A percentile compares a stretch with the other conserved stretches of the same genome.
These are phyloP conservation scores for Drosophila tropicalis DNA, from an alignment of 1,140 invertebrate genomes.

Conservation along the genomic window DNA sequence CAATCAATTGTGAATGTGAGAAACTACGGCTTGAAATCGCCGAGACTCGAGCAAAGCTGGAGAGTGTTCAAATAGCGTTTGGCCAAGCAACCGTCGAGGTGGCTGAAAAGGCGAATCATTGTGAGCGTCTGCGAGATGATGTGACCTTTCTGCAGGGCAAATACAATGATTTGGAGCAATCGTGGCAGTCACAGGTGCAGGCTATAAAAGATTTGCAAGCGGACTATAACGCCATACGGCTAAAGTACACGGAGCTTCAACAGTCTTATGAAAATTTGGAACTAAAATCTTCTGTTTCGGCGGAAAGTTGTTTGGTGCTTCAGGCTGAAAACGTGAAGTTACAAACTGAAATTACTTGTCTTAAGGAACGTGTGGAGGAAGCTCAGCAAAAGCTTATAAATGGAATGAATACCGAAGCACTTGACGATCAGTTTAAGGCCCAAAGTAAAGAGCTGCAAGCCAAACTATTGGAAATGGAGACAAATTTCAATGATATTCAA, in stretches of 20 bases:
- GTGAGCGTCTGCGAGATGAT: constrained; percentile 41
- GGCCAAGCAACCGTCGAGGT: constrained; percentile 39
- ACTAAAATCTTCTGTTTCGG: constrained; percentile 3
- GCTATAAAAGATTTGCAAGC: constrained; percentile 38
- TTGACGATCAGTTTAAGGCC: constrained; percentile 19
- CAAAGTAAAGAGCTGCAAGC: constrained; percentile 28
- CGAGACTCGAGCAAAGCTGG: constrained; percentile 35
- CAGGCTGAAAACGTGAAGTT: constrained; percentile 40
- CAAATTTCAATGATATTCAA: constrained; percentile 26
- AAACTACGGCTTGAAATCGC: constrained; percentile 47
- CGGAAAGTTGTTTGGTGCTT: constrained; percentile 33
- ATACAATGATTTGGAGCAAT: constrained; percentile 43
- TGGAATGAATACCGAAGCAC: not conserved
- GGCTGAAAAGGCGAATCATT: constrained; percentile 31
- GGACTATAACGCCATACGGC: constrained; percentile 48
- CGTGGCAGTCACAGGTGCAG: constrained; percentile 30
- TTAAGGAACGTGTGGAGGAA: constrained; percentile 56
- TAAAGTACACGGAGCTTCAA: constrained; percentile 56
- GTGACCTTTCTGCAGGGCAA: constrained; percentile 40
- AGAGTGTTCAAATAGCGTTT: constrained; percentile 42
- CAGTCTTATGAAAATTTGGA: constrained; percentile 44
- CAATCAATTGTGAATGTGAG: constrained; percentile 50
- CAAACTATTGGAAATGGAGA: constrained; percentile 27
- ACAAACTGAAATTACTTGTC: constrained; percentile 45
- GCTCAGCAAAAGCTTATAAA: constrained; percentile 39